Conservation (phyloP, 2,888 invertebrate species). For the Yponomeuta plumbellus region DNA sequence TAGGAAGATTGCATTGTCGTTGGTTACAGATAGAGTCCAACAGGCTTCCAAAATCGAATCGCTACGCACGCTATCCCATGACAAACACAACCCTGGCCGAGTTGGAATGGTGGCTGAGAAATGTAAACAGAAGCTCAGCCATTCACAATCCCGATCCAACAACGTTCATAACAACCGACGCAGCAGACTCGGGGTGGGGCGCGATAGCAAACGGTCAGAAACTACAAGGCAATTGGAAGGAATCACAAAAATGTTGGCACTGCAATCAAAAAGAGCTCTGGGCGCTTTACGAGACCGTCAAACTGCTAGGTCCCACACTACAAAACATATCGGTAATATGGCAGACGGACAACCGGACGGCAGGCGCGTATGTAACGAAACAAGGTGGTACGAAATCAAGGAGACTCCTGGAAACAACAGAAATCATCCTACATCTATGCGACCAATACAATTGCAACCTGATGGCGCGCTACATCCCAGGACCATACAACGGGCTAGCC, state of each 20-base stretch:
- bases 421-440: slow-evolving; percentile 18
- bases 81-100: neutral
- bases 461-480: no score
- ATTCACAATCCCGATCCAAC: neutral
- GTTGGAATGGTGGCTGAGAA: slow-evolving; percentile 11
- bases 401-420: slow-evolving; percentile 12
- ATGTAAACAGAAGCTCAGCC: neutral
- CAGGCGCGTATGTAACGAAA: slow-evolving; percentile 25
- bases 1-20: no score
- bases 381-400: slow-evolving; percentile 26
- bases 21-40: neutral
- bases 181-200: slow-evolving; percentile 10
- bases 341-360: slow-evolving; percentile 26
- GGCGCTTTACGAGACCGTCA: slow-evolving; percentile 19
- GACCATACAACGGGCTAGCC: no score
- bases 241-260: slow-evolving; percentile 22
- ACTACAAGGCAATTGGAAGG: slow-evolving; percentile 20
- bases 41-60: neutral
- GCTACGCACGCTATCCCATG: neutral
- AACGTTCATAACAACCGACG: slow-evolving; percentile 10
- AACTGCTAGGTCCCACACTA: slow-evolving; percentile 3
- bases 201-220: slow-evolving; percentile 15
- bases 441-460: slow-evolving; percentile 16
- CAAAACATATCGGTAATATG: slow-evolving; percentile 14
- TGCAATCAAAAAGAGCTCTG: slow-evolving; percentile 22